A percentile compares a stretch with the other conserved stretches of the same genome.
These are phyloP conservation scores for Nomada ferruginata DNA, from an alignment of 2,888 invertebrate genomes.

Conservation along the genomic window DNA sequence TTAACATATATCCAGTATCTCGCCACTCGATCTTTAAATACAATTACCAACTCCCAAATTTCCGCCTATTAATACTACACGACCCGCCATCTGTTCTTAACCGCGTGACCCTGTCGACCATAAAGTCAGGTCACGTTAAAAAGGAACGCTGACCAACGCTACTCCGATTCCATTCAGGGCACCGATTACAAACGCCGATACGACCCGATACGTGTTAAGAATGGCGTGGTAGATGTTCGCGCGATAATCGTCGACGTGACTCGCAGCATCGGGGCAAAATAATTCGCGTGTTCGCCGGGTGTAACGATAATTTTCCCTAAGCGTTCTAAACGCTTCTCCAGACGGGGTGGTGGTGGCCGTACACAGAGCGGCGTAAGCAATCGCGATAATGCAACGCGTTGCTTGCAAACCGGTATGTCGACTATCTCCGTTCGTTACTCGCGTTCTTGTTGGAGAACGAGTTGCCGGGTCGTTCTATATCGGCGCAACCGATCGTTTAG, in stretches of 20 bases:
- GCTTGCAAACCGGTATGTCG: slow-evolving; percentile 47
- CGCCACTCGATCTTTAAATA: too few relatives aligned
- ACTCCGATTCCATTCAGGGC: slow-evolving; percentile 44
- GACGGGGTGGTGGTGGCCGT: not conserved
- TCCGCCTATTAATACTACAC: too few relatives aligned
- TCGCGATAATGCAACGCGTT: slow-evolving; percentile 68
- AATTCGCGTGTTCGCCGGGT: slow-evolving; percentile 54
- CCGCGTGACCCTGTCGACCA: slow-evolving; percentile 7
- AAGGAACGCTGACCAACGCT: slow-evolving; percentile 3
- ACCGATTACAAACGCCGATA: slow-evolving; percentile 56
- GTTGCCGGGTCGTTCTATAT: slow-evolving; percentile 55
- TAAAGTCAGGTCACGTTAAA: not conserved
- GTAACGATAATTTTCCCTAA: slow-evolving; percentile 64
- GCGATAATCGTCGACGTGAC: slow-evolving; percentile 55
- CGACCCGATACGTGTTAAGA: slow-evolving; percentile 50
- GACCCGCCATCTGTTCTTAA: not conserved
- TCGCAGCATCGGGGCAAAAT: slow-evolving; percentile 35
- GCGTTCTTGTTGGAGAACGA: slow-evolving; percentile 44
- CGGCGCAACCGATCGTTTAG: slow-evolving; percentile 72
- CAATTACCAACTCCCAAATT: too few relatives aligned
- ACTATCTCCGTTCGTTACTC: slow-evolving; percentile 50
- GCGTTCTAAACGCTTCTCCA: slow-evolving; percentile 53
- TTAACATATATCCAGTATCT: too few relatives aligned
- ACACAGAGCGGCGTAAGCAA: slow-evolving; percentile 45
- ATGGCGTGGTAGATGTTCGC: slow-evolving; percentile 40